Base-by-base conservation (phyloP, 1,140 invertebrate species). In the Neocloeon triangulifer region DNA sequence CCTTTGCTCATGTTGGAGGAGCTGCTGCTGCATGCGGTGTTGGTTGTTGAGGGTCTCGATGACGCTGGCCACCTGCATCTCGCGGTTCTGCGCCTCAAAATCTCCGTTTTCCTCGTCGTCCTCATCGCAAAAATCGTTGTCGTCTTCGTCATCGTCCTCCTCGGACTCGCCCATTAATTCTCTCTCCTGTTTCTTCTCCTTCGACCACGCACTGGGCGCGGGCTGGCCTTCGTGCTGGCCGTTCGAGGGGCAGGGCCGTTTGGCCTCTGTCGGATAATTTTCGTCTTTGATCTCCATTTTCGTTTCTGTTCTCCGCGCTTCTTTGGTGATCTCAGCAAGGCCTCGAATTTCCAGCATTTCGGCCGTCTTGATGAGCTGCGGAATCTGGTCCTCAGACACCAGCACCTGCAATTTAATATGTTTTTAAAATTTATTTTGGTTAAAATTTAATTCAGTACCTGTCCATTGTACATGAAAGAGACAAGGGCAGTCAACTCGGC, bases 391-490 rank as follows among this genome's bases (percentile, higher is more conserved):
- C 31, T 41, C 35, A 25, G 39, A 37, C n/a, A 43, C 36, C 36
- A n/a, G n/a, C n/a, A n/a, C n/a, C n/a, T n/a, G n/a, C n/a, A n/a
- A n/a, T n/a, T n/a, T n/a, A n/a, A n/a, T n/a, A n/a, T n/a, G n/a
- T n/a, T n/a, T n/a, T n/a, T n/a, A n/a, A n/a, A n/a, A n/a, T n/a
- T n/a, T n/a, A n/a, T n/a, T n/a, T n/a, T n/a, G n/a, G n/a, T n/a
- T n/a, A n/a, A n/a, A 38, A 33, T n/a, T n/a, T n/a, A n/a, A n/a
- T n/a, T n/a, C n/a, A n/a, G n/a, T 12, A 59, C 56, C 43, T 58
- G 53, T 23, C 58, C 58, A 43, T 53, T 49, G 41, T 60, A 60
- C 45, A 60, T 58, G 38, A 60, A 60, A 31, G 48, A 46, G 20
- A 60, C 45, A 20, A 60, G 45, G 22, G 55, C 48, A 33, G 55